Conservation (phyloP, 2,797 vertebrate genomes). For the Pseudocheirus occidentalis region DNA sequence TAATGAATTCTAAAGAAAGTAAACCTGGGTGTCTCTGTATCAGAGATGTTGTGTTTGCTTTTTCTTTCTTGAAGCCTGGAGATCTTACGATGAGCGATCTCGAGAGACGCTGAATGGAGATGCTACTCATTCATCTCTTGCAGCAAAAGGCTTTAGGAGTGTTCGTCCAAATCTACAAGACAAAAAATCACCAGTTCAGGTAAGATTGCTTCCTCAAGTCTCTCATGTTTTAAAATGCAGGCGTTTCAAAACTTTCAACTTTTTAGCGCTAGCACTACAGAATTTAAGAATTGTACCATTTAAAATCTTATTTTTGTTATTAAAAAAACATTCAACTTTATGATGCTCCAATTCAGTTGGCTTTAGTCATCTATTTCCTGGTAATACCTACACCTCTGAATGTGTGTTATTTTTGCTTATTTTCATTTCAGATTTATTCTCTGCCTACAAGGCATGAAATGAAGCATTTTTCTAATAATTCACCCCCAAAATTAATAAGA, state of each 20-base stretch:
- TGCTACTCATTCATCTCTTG: conserved; percentile 92
- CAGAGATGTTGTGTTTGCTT: conserved; percentile 73
- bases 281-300: no score
- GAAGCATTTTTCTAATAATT: conserved; percentile 6
- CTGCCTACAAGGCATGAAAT: neutral
- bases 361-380: neutral
- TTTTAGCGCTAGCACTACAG: no score
- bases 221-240: neutral
- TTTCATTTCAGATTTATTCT: conserved; percentile 31
- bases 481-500: conserved; percentile 1
- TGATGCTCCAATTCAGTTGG: neutral
- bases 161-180: conserved; percentile 96
- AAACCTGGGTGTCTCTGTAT: conserved; percentile 72
- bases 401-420: neutral
- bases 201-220: conserved; percentile 79
- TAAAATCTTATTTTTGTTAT: no score
- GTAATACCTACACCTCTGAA: neutral
- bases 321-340: no score
- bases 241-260: neutral
- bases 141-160: conserved; percentile 97
- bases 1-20: neutral
- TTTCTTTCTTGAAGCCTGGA: conserved; percentile 91
- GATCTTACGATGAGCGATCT: conserved; percentile 90
- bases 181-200: conserved; percentile 94
- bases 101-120: conserved; percentile 94